Conservation (phyloP, 2,797 vertebrate species). For the Gambusia yucatana region DNA sequence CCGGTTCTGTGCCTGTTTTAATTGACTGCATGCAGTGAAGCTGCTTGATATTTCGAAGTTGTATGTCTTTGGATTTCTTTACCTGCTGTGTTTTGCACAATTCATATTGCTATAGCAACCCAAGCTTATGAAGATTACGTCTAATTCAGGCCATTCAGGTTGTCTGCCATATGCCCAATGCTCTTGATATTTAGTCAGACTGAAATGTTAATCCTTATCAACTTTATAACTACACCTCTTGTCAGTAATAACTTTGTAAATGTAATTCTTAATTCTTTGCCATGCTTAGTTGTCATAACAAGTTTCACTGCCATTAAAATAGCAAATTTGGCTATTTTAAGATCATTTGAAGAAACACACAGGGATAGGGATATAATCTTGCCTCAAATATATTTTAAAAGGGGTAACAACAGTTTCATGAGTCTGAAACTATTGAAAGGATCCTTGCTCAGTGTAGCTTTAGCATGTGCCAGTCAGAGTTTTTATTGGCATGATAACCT, state of each 20-base stretch:
- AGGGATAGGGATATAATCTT: constrained; percentile 1
- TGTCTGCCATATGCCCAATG: not conserved
- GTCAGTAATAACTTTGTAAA: not conserved
- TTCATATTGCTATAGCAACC: constrained; percentile 36
- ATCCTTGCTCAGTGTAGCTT: not conserved
- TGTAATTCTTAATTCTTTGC: not conserved
- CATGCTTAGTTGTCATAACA: not conserved
- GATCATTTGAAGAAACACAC: not conserved
- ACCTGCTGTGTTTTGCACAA: constrained; percentile 11
- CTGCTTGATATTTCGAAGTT: constrained; percentile 9
- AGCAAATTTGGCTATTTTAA: not conserved
- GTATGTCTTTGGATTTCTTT: constrained; percentile 25
- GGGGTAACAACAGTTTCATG: not conserved
- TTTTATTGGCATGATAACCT: not conserved
- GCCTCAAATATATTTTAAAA: not conserved
- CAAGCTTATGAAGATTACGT: constrained; percentile 5
- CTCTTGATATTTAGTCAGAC: constrained; percentile 15
- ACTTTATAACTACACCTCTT: not conserved
- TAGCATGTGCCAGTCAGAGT: not conserved
- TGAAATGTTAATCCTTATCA: not conserved
- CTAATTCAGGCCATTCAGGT: constrained; percentile 6
- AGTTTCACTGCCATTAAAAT: not conserved
- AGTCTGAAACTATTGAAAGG: too few relatives aligned
- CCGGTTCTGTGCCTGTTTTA: not conserved
- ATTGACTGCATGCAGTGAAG: not conserved